Base-by-base conservation (phyloP, 2,888 invertebrate genomes). In the Eupeodes luniger region DNA sequence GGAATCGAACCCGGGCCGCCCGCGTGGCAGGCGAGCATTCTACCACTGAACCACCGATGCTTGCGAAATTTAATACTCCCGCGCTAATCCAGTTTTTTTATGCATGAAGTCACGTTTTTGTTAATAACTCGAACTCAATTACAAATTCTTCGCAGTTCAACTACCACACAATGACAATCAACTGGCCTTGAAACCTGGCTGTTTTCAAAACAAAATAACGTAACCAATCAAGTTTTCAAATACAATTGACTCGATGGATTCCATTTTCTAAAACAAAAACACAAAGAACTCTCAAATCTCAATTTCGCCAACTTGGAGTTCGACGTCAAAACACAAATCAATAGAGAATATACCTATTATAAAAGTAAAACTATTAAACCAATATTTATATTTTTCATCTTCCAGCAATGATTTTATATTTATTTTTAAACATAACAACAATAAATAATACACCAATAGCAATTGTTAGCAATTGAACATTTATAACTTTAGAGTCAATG, bases 401-500 rank as follows among this genome's bases (percentile, higher is more conserved):
- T 81, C 88, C 88, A 66, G 74, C 85, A 66, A 85, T 80, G 19
- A 85, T 88, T 78, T 85, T 84, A 70, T 93, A 93, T 90, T 93
- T 93, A 89, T 92, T 93, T 88, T 93, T 93, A 70, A 93, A 86
- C 87, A 93, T 89, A 81, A 93, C 89, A 62, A 93, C 91, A 75
- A 91, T 81, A 90, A 93, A 93, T 81, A 93, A 91, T 83, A 93
- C 91, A 55, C 93, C 93, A 87, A 93, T 93, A 75, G 93, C 93
- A 84, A 93, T 92, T 14, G 92, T 92, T 85, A 93, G 91, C 67
- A 93, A 90, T 91, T 92, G 92, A 57, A 93, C 90, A 83, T 92
- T 93, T 81, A 93, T 92, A 55, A 93, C 90, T 91, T 93, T 93
- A 0, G 92, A 92, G 87, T 93, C 93, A 57, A 93, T 91, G 79